phyloP scores from a whole-genome alignment of 2,797 vertebrate genomes.

The Sphaeramia orbicularis region DNA sequence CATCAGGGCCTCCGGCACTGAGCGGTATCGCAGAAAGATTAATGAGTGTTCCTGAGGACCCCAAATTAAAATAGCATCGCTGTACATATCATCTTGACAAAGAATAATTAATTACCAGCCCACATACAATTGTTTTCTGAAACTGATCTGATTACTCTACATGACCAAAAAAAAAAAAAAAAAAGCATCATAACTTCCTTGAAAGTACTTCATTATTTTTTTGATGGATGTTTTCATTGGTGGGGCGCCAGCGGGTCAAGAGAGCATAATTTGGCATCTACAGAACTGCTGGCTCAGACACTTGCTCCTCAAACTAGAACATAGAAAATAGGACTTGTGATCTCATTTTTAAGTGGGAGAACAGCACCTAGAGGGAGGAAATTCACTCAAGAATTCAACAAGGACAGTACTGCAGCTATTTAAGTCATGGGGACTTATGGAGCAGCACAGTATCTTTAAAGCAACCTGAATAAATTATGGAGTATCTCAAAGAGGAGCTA shows the following conservation, averaged over 20 bases:
- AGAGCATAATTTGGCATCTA: conserved; percentile 50
- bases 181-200: conserved; percentile 38
- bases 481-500: conserved; percentile 52
- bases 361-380: conserved; percentile 41
- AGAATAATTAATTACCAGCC: conserved; percentile 68
- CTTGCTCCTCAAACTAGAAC: conserved; percentile 55
- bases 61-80: conserved; percentile 71
- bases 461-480: conserved; percentile 71
- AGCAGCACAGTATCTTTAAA: conserved; percentile 51
- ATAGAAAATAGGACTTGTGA: conserved; percentile 49
- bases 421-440: conserved; percentile 54
- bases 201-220: conserved; percentile 51
- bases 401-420: conserved; percentile 59
- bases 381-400: conserved; percentile 46
- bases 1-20: conserved; percentile 34
- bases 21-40: conserved; percentile 67
- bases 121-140: conserved; percentile 52
- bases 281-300: conserved; percentile 64
- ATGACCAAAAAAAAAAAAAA: conserved; percentile 33
- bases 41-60: conserved; percentile 67
- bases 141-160: conserved; percentile 52
- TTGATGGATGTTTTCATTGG: conserved; percentile 52
- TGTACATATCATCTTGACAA: conserved; percentile 67
- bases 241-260: conserved; percentile 48
- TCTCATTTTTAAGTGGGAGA: conserved; percentile 49